Percentiles rank a stretch among this genome's conserved stretches.
Evolutionary conservation across 1,140 invertebrate genomes (phyloP).

Genomic region (Paramacrobiotus metropolitanus): DNA sequence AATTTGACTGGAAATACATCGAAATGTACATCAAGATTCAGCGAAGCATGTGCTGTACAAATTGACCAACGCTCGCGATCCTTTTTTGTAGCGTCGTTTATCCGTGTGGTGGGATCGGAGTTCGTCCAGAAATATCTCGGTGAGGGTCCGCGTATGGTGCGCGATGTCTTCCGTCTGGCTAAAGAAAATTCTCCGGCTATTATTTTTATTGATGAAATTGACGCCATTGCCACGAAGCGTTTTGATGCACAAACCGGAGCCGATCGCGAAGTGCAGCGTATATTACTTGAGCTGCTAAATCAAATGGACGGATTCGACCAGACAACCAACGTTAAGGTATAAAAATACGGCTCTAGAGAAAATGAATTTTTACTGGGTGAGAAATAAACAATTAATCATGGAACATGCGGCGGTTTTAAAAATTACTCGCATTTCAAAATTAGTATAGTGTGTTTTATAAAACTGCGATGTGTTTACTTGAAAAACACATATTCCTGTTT

Average conservation of each 20-base stretch:
- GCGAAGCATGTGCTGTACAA: too few species aligned
- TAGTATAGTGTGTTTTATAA: too few species aligned
- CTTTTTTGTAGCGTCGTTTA: conserved; percentile 57
- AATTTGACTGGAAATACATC: too few species aligned
- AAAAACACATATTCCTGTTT: too few species aligned
- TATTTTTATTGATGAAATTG: conserved; percentile 97
- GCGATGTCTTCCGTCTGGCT: conserved; percentile 92
- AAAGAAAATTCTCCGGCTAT: conserved; percentile 98
- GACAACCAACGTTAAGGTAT: conserved; percentile 92
- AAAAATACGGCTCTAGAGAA: too few species aligned
- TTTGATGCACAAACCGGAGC: conserved; percentile 98
- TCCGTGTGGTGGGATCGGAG: conserved; percentile 93
- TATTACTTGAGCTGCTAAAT: conserved; percentile 84
- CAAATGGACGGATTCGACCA: conserved; percentile 99
- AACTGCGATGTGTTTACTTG: too few species aligned
- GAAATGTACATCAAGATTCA: too few species aligned
- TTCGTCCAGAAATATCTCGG: conserved; percentile 99
- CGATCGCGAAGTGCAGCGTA: conserved; percentile 95
- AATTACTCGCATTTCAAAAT: too few species aligned
- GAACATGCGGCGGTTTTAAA: too few species aligned
- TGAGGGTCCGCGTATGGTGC: conserved; percentile 94
- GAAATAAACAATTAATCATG: too few species aligned
- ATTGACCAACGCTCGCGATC: conserved; percentile 9
- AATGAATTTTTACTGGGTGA: too few species aligned
- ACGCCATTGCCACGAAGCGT: conserved; percentile 92